Conservation (phyloP, 2,888 invertebrate species). For the Coleophora flavipennella region DNA sequence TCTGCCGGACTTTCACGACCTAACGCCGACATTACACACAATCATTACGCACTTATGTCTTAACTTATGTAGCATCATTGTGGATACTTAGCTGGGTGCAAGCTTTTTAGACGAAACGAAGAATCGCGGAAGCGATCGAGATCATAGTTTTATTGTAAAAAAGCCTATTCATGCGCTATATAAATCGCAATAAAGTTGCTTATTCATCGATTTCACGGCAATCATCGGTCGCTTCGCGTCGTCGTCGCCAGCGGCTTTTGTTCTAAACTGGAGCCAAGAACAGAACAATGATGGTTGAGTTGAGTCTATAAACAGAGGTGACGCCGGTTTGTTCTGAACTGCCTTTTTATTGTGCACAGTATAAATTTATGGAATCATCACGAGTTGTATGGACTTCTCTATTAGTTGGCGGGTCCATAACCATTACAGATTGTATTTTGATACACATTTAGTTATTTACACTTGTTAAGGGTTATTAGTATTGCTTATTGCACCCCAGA, state of each 20-base stretch:
- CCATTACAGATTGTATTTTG: conserved; percentile 63
- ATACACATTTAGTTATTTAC: conserved; percentile 59
- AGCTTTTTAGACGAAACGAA: too few species aligned
- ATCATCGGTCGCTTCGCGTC: conserved; percentile 26
- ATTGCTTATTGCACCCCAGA: too few species aligned
- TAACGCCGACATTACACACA: too few species aligned
- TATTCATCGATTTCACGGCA: conserved; percentile 52
- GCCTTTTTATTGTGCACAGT: conserved; percentile 66
- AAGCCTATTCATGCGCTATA: conserved; percentile 17
- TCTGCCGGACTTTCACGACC: too few species aligned
- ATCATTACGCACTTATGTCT: too few species aligned
- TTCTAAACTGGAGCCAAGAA: conserved; percentile 28
- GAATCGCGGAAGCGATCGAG: conserved; percentile 15
- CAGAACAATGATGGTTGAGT: conserved; percentile 44
- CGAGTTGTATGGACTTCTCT: conserved; percentile 64
- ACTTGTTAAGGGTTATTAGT: conserved; percentile 34
- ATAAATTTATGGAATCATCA: conserved; percentile 72
- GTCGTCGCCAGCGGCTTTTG: conserved; percentile 22
- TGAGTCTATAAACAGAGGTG: conserved; percentile 58
- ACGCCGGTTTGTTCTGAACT: conserved; percentile 61
- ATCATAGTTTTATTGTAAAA: conserved; percentile 10
- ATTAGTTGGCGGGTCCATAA: conserved; percentile 61
- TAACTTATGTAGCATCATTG: too few species aligned
- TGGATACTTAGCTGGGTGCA: too few species aligned
- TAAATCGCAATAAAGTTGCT: conserved; percentile 37